Evolutionary conservation across 2,113 vertebrate genomes (phyloP), one percentile per base, ranked within the genome.

Genomic region (Chloroceryle aenea): DNA sequence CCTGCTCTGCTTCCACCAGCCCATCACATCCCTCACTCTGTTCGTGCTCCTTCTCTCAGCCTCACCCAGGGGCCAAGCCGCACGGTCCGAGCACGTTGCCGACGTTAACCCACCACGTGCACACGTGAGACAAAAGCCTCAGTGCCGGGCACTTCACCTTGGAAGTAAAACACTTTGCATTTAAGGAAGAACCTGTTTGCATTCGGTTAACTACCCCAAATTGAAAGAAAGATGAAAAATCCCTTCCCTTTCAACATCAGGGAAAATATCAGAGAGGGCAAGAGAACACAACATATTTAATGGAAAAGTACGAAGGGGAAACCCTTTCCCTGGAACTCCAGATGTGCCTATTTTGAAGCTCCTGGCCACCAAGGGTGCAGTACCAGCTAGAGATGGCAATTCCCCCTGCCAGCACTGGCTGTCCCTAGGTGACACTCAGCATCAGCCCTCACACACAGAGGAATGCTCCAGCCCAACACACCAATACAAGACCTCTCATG

Each of bases 391-490:
- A 47, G n/a, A 26, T 20, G 38, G 53, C 23, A 42, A 23, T 18
- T 64, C 26, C 52, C 72, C 47, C 53, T 26, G 13, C 43, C 82
- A 83, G 40, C 12, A 0, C 19, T 2, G 2, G 43, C 22, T 47
- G 13, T 43, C 32, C 38, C 3, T 2, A 14, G 15, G 47, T 59
- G 83, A 52, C 69, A 38, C 9, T 11, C 27, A 29, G 45, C 27
- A 22, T 13, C 72, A 29, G 50, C 16, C 30, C 20, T 34, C 2
- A 0, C 0, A 4, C 2, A 0, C 0, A 43, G n/a, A 58, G 32
- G 22, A 18, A 43, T 2, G 4, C 19, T 59, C 34, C 55, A 55
- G n/a, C 53, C 25, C 22, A 38, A 32, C 3, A 0, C 26, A 40
- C 43, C 43, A 18, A 30, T 4, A 36, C 38, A 69, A 45, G 45